These are phyloP conservation scores for Pipistrellus kuhlii DNA, from an alignment of 2,797 vertebrate genomes.

Conservation along the genomic window DNA sequence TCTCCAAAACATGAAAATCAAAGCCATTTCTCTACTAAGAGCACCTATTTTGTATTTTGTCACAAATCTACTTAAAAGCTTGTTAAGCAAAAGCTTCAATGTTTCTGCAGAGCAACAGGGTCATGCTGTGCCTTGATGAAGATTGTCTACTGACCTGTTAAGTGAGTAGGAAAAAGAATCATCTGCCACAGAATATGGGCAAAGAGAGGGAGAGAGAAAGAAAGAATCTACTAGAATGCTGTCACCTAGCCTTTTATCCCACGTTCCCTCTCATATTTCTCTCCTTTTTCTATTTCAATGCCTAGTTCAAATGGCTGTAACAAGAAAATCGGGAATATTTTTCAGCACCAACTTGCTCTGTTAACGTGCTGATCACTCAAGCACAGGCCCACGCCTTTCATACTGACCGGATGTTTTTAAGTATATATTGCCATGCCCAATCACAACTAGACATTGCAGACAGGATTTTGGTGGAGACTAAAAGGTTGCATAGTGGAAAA, in stretches of 20 bases:
- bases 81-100: background rate
- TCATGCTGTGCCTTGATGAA: background rate
- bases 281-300: background rate
- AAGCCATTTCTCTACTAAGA: background rate
- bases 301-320: background rate
- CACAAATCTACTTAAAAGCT: background rate
- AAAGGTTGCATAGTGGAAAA: background rate
- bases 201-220: background rate
- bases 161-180: background rate
- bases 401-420: background rate
- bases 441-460: background rate
- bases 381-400: background rate
- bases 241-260: background rate
- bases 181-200: background rate
- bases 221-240: background rate
- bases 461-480: background rate
- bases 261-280: background rate
- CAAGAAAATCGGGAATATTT: background rate
- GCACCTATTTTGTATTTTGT: background rate
- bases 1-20: background rate
- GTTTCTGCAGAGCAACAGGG: background rate
- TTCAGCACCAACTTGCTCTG: background rate
- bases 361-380: background rate
- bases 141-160: background rate
- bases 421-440: background rate